Conservation (phyloP, 2,797 vertebrate genomes). For the Lacerta viridis region DNA sequence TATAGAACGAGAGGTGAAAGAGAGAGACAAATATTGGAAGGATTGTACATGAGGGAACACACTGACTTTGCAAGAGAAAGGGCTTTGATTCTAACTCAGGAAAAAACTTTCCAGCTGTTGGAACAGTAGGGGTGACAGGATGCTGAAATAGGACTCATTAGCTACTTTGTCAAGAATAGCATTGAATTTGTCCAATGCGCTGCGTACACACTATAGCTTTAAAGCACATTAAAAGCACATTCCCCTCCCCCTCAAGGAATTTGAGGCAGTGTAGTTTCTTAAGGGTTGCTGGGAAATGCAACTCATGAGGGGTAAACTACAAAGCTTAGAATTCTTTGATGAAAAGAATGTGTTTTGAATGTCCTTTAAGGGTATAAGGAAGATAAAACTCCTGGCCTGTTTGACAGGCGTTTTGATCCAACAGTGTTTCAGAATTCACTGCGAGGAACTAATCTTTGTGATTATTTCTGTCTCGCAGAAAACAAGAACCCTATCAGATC, state of each 20-base stretch:
- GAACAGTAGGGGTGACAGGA: not conserved
- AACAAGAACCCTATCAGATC: not conserved
- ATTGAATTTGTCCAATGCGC: not conserved
- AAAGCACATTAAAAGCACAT: too few species aligned
- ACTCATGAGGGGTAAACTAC: too few species aligned
- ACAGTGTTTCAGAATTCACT: not conserved
- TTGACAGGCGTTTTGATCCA: not conserved
- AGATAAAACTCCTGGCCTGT: not conserved
- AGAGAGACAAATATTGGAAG: not conserved
- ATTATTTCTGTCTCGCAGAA: not conserved
- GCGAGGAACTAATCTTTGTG: not conserved
- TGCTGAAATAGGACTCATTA: not conserved
- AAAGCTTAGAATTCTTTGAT: too few species aligned
- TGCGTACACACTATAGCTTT: too few species aligned
- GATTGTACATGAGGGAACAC: not conserved
- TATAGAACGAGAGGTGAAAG: not conserved
- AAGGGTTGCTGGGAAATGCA: too few species aligned
- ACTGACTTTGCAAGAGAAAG: not conserved
- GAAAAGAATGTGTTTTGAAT: too few species aligned
- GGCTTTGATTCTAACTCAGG: constrained; percentile 9
- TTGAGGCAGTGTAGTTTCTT: too few species aligned
- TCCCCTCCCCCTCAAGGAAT: too few species aligned
- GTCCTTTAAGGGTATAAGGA: too few species aligned
- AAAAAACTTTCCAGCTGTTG: not conserved
- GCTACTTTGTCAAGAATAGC: not conserved